These are phyloP conservation scores for Amazonetta brasiliensis DNA, from an alignment of 2,797 vertebrate species.

Conservation along the genomic window DNA sequence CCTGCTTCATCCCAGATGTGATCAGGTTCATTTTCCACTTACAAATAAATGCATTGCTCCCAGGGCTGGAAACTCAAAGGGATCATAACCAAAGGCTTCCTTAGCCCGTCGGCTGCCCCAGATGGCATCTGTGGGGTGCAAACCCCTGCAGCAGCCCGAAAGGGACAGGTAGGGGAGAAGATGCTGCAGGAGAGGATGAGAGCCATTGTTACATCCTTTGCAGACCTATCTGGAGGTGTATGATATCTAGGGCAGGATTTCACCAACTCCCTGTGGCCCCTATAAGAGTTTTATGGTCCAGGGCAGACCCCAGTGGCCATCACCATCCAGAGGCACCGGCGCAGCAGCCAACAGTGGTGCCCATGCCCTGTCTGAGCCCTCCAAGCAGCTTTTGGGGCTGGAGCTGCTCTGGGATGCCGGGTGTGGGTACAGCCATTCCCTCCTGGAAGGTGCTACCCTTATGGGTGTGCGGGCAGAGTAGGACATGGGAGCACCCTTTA, in stretches of 20 bases:
- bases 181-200: not conserved
- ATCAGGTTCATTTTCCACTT: not conserved
- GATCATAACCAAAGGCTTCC: not conserved
- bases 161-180: not conserved
- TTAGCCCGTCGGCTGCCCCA: not conserved
- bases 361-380: not conserved
- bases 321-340: not conserved
- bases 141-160: not conserved
- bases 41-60: not conserved
- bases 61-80: not conserved
- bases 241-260: not conserved
- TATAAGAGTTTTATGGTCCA: not conserved
- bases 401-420: fast-evolving
- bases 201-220: not conserved
- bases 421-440: not conserved
- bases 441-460: not conserved
- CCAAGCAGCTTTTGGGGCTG: fast-evolving
- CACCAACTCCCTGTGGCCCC: not conserved
- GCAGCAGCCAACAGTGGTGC: not conserved
- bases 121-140: fast-evolving
- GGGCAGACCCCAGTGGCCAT: not conserved
- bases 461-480: not conserved
- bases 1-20: not conserved
- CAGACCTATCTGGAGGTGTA: not conserved
- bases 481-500: not conserved